phyloP scores from a whole-genome alignment of 2,888 invertebrate species.

The Dorcus hopei region DNA sequence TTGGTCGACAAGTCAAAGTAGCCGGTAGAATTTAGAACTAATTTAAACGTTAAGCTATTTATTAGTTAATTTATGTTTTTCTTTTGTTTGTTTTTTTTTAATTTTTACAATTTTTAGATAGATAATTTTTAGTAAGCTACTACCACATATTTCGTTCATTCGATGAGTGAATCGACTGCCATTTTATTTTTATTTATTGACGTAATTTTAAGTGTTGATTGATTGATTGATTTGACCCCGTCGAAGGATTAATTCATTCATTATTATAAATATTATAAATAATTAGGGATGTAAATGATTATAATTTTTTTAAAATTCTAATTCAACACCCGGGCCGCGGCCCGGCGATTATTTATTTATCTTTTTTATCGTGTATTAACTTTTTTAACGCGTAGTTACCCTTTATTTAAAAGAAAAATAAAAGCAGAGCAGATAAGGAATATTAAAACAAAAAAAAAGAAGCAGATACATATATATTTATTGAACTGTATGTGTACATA shows the following conservation, averaged over 20 bases:
- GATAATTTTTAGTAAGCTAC: too few species aligned
- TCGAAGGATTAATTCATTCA: conserved; percentile 1
- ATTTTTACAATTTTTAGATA: background rate
- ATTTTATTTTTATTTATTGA: conserved; percentile 18
- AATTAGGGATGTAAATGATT: conserved; percentile 3
- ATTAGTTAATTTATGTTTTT: conserved; percentile 41
- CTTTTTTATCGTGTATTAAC: background rate
- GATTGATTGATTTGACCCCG: conserved; percentile 9
- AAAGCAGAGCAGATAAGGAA: background rate
- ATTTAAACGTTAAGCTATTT: conserved; percentile 30
- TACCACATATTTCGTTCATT: background rate
- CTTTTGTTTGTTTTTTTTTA: conserved; percentile 19
- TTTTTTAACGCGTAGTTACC: conserved; percentile 12
- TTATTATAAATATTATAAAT: conserved; percentile 3
- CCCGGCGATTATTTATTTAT: background rate
- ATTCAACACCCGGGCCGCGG: background rate
- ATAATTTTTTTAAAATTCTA: conserved; percentile 4
- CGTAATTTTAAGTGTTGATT: conserved; percentile 14
- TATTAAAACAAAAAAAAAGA: conserved; percentile 1
- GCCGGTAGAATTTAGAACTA: conserved; percentile 21
- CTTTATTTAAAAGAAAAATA: conserved; percentile 1
- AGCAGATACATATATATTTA: conserved; percentile 4
- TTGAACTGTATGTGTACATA: conserved; percentile 1
- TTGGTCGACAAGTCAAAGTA: conserved; percentile 26
- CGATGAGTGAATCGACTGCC: conserved; percentile 20